Evolutionary conservation across 2,797 vertebrate genomes (phyloP), one percentile per base, ranked within the genome.

Genomic region (Fringilla coelebs): DNA sequence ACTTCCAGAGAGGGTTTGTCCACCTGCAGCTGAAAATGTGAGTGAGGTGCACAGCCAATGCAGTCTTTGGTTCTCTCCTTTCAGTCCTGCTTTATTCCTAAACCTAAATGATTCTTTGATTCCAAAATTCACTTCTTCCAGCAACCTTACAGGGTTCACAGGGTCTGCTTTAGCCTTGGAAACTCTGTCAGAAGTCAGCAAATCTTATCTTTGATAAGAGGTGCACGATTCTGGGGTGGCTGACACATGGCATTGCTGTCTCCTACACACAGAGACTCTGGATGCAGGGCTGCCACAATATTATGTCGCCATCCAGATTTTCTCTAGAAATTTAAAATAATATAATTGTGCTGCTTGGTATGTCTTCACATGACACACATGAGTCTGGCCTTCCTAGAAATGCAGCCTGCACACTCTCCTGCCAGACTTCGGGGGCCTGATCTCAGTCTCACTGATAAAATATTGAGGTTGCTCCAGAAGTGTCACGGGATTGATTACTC

Each of bases 1-100:
- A 98, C 97, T 99, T 99, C 88, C 99, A 99, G 96, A 98, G 98
- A 78, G 98, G 98, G 9, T 98, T 98, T 25, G 97, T 98, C 71
- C 97, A 97, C 76, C 98, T 99, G 97, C 98, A 98, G 96, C 89
- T 98, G 71, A 90, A 96, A 95, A 98, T 98, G 99, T 92, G n/a
- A 79, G 41, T 91, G 32, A 58, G 16, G 36, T 7, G 7, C 10
- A 3, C 7, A n/a, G 21, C 48, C 28, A 17, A 20, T 20, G n/a
- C 70, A 67, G 26, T 22, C 22, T 79, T 43, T 7, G 7, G 6
- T 46, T 49, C 41, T 79, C 20, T 84, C 16, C 46, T 90, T 81
- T 60, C 19, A 71, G 45, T 41, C 16, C 7, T 32, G 8, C 29
- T 70, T 89, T 13, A 51, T 52, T 89, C 51, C 78, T 93, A 70